These are phyloP conservation scores for Nowickia ferox DNA, from an alignment of 2,888 invertebrate species.

Conservation along the genomic window DNA sequence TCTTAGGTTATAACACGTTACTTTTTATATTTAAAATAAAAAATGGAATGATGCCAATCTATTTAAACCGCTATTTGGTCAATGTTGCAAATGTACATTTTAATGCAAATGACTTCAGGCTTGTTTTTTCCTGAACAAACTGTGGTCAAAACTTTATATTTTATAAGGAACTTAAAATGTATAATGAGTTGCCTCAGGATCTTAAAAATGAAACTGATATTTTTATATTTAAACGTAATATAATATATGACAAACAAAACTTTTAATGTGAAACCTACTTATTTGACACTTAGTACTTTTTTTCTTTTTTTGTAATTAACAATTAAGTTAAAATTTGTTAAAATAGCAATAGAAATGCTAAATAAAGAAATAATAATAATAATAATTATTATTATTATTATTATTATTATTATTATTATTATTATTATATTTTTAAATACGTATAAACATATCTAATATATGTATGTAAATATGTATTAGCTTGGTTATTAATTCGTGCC, in stretches of 20 bases:
- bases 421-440: too few relatives aligned
- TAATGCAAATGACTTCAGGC: background rate
- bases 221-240: too few relatives aligned
- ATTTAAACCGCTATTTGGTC: background rate
- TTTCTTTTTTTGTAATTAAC: too few relatives aligned
- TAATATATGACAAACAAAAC: background rate
- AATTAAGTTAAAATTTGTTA: too few relatives aligned
- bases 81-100: conserved; percentile 1
- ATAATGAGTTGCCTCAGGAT: too few relatives aligned
- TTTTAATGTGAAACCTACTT: background rate
- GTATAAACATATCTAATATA: too few relatives aligned
- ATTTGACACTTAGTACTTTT: background rate
- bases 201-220: too few relatives aligned
- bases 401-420: too few relatives aligned
- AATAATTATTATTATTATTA: too few relatives aligned
- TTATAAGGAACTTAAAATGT: background rate
- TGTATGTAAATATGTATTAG: too few relatives aligned
- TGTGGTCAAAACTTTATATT: background rate
- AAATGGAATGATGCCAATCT: background rate
- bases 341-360: background rate
- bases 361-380: background rate
- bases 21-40: conserved; percentile 5
- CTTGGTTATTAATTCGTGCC: too few relatives aligned
- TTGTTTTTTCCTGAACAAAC: background rate
- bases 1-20: background rate